phyloP scores from a whole-genome alignment of 2,797 vertebrate genomes.

The Tokudaia tokunoshimensis region DNA sequence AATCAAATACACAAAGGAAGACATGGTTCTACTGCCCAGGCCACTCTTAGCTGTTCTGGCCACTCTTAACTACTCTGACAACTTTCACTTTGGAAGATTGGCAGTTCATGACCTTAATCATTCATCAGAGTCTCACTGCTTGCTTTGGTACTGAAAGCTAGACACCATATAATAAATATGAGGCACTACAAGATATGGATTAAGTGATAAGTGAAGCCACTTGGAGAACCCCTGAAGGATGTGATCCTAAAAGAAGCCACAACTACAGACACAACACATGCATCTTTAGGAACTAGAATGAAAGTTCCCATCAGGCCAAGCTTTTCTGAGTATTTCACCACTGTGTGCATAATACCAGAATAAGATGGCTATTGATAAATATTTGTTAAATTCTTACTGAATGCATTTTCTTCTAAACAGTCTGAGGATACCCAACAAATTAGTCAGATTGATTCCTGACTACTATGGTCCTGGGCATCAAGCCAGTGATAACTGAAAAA shows the following conservation, averaged over 20 bases:
- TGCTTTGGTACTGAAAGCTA: neutral
- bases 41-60: neutral
- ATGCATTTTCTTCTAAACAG: neutral
- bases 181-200: neutral
- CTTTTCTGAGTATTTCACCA: conserved; percentile 1
- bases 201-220: neutral
- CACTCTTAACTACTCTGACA: neutral
- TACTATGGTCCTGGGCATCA: neutral
- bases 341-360: neutral
- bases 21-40: neutral
- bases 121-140: neutral
- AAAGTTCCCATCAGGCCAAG: neutral
- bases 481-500: neutral
- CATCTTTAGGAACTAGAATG: neutral
- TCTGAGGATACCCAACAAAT: neutral
- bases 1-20: neutral
- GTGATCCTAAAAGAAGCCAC: neutral
- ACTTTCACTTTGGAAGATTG: neutral
- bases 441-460: neutral
- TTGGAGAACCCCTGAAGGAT: neutral
- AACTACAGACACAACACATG: neutral
- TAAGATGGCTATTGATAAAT: conserved; percentile 19
- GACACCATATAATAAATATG: neutral
- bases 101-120: too few relatives aligned
- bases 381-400: conserved; percentile 34